Evolutionary conservation across 2,797 vertebrate species (phyloP), one percentile per base, ranked within the genome.

Genomic region (Sitta carolinensis): DNA sequence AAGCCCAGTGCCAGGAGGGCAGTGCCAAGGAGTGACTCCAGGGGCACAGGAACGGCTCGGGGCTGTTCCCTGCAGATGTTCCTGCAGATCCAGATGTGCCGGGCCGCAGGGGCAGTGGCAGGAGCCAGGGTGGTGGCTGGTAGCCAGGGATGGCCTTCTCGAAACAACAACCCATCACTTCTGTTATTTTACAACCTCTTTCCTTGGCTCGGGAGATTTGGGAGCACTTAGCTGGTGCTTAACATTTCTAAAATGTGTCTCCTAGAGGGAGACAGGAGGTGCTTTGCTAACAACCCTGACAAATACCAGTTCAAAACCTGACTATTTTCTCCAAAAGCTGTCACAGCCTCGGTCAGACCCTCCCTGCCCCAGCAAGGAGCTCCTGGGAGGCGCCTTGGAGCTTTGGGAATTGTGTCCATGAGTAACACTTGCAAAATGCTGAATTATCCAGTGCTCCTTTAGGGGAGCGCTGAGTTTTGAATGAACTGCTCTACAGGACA

Each of bases 41-140:
- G 76, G 66, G 57, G 21, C 0, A 0, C 59, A 78, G 90, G 25
- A 58, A 40, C 51, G 40, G 59, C 59, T 38, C 0, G 0, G 54
- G 59, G 81, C 52, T 38, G 61, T 23, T 90, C 70, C 52, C 89
- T 89, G 75, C 78, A 93, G 91, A 70, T 83, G 78, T 94, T 91
- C 52, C 72, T 89, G 81, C 50, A 69, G 59, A 45, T 83, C 84
- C 89, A 85, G 95, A 55, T 36, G 51, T 40, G 78, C 61, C 59
- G 36, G 47, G 42, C 54, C 0, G 0, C 54, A 15, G 38, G 7
- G 16, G 4, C 74, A 54, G 3, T 1, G 22, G 51, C 51, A 48
- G 69, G 19, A 36, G 5, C 25, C 19, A 0, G 69, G 34, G 54
- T 64, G 32, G 40, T 55, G 67, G 61, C 51, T 55, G 78, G n/a